phyloP scores from a whole-genome alignment of 2,113 vertebrate genomes.

The Poecilia latipinna region DNA sequence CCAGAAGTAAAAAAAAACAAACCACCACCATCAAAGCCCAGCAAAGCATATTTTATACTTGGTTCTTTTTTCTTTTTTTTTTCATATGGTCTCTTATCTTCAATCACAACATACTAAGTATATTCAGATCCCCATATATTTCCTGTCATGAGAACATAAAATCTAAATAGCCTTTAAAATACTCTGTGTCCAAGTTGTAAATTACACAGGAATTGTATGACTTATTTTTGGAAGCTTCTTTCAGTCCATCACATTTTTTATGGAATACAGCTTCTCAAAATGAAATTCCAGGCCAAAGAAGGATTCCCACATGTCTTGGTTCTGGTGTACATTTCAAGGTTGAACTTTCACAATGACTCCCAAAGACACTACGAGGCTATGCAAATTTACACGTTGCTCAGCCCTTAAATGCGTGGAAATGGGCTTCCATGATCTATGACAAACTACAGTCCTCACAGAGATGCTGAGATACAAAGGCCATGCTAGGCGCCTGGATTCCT shows the following conservation, averaged over 20 bases:
- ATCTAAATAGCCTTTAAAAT: constrained; percentile 30
- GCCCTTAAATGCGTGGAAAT: background rate
- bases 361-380: background rate
- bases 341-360: constrained; percentile 18
- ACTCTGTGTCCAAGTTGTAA: constrained; percentile 46
- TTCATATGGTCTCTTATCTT: background rate
- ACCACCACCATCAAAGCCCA: background rate
- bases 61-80: background rate
- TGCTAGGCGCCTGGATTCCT: background rate
- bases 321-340: constrained; percentile 34
- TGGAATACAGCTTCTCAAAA: constrained; percentile 54
- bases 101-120: constrained; percentile 25
- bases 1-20: background rate
- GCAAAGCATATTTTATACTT: background rate
- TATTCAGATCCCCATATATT: constrained; percentile 35
- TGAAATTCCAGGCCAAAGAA: constrained; percentile 49
- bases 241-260: constrained; percentile 44
- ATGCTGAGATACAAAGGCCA: background rate
- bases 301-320: constrained; percentile 40
- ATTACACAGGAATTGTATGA: constrained; percentile 37
- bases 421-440: background rate
- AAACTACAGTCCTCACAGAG: background rate
- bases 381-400: constrained; percentile 2
- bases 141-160: constrained; percentile 45
- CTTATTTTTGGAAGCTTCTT: constrained; percentile 32